Conservation (phyloP, 2,888 invertebrate species). For the Agelastica alni region DNA sequence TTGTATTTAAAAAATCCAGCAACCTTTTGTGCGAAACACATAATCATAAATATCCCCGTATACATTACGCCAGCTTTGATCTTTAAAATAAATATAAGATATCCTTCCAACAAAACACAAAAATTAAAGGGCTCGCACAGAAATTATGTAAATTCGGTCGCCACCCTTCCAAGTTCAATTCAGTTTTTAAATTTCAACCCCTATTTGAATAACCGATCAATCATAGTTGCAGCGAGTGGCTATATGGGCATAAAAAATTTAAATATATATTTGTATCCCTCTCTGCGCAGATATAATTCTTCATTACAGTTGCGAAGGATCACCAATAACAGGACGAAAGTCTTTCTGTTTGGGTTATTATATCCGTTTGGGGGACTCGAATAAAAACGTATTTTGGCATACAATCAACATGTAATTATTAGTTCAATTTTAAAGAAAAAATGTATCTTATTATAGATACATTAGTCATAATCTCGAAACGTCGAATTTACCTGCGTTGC, state of each 20-base stretch:
- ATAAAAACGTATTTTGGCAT: no score
- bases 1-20: no score
- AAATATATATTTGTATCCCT: constrained; percentile 30
- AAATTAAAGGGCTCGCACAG: constrained; percentile 35
- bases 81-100: constrained; percentile 36
- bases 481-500: no score
- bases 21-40: constrained; percentile 3
- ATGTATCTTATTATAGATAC: no score
- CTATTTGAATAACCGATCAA: constrained; percentile 38
- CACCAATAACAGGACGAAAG: constrained; percentile 1
- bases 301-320: constrained; percentile 34
- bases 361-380: no score
- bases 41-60: constrained; percentile 22
- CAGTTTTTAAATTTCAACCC: constrained; percentile 35
- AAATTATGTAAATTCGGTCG: constrained; percentile 34
- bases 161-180: constrained; percentile 33
- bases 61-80: constrained; percentile 23
- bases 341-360: neutral
- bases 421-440: no score
- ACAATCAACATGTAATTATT: no score
- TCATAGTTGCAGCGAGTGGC: constrained; percentile 21
- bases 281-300: constrained; percentile 30
- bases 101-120: constrained; percentile 30
- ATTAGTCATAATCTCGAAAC: no score
- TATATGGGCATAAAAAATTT: constrained; percentile 31